A percentile compares a stretch with the other conserved stretches of the same genome.
Evolutionary conservation across 2,113 vertebrate genomes (phyloP).

Genomic region (Orientallactaga bullata): DNA sequence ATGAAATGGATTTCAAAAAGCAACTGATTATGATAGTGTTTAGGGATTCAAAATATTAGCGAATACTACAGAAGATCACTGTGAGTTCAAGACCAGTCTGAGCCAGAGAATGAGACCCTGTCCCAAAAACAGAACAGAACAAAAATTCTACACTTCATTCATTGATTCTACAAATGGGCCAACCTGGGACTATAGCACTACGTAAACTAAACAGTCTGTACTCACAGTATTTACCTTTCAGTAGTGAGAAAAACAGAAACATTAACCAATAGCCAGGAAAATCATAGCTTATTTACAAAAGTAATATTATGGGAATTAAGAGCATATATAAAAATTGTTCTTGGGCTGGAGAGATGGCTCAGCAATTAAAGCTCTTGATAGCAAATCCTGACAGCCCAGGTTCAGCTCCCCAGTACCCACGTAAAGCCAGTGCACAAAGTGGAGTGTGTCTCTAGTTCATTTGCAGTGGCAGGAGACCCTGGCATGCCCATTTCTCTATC

Average conservation of each 20-base stretch:
- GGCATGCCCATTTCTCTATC: too few species aligned
- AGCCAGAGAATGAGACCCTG: background rate
- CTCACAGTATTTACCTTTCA: conserved; percentile 10
- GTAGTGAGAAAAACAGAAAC: background rate
- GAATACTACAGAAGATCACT: too few species aligned
- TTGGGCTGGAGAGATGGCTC: too few species aligned
- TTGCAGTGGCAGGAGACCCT: too few species aligned
- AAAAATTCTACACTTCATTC: background rate
- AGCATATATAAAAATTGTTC: background rate
- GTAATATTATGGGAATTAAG: background rate
- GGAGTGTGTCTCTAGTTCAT: too few species aligned
- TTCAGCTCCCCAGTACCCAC: too few species aligned
- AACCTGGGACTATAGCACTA: background rate
- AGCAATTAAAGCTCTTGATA: too few species aligned
- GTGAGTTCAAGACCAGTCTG: background rate
- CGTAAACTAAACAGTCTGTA: background rate
- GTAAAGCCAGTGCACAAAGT: too few species aligned
- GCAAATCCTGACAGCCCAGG: too few species aligned
- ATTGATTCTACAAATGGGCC: background rate
- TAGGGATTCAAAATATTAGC: conserved; percentile 25
- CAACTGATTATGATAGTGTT: background rate
- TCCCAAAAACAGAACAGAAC: background rate
- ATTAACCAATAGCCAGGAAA: conserved; percentile 5
- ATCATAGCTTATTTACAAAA: background rate
- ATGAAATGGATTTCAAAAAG: background rate